These are phyloP conservation scores for Thalassoma bifasciatum DNA, from an alignment of 2,113 vertebrate species.

Conservation along the genomic window DNA sequence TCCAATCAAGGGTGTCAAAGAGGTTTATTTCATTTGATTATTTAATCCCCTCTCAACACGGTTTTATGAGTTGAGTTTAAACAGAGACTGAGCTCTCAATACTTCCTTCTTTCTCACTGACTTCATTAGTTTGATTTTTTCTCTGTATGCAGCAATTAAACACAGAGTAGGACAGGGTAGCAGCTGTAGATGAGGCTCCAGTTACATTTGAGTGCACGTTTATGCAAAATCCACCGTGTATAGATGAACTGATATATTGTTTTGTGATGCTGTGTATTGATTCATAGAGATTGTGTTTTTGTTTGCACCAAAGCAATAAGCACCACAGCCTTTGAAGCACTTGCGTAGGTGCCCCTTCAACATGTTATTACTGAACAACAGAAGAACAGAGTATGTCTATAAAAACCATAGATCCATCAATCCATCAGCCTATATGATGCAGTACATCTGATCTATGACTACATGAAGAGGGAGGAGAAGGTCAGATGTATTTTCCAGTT, in stretches of 20 bases:
- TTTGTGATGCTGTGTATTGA: constrained; percentile 13
- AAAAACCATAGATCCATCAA: neutral
- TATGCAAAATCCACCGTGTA: constrained; percentile 3
- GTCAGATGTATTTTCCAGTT: neutral
- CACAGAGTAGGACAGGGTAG: constrained; percentile 14
- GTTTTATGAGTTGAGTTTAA: constrained; percentile 43
- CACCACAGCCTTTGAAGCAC: neutral
- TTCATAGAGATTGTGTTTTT: constrained; percentile 22
- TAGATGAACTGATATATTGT: constrained; percentile 28
- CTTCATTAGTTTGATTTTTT: constrained; percentile 54
- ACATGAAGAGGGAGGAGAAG: neutral
- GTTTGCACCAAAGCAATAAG: neutral
- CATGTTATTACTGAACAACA: neutral
- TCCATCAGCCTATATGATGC: neutral
- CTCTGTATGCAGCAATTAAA: constrained; percentile 49
- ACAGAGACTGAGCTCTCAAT: constrained; percentile 35
- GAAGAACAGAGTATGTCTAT: neutral
- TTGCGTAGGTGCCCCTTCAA: neutral
- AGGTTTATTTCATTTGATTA: constrained; percentile 50
- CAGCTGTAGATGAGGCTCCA: constrained; percentile 20
- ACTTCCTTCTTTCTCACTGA: constrained; percentile 25
- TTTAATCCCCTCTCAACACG: constrained; percentile 40
- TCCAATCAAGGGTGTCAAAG: constrained; percentile 36
- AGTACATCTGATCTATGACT: neutral
- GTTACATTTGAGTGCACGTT: constrained; percentile 16